A percentile compares a stretch with the other conserved stretches of the same genome.
phyloP scores from a whole-genome alignment of 2,113 vertebrate genomes.

The Hiodon tergisus region DNA sequence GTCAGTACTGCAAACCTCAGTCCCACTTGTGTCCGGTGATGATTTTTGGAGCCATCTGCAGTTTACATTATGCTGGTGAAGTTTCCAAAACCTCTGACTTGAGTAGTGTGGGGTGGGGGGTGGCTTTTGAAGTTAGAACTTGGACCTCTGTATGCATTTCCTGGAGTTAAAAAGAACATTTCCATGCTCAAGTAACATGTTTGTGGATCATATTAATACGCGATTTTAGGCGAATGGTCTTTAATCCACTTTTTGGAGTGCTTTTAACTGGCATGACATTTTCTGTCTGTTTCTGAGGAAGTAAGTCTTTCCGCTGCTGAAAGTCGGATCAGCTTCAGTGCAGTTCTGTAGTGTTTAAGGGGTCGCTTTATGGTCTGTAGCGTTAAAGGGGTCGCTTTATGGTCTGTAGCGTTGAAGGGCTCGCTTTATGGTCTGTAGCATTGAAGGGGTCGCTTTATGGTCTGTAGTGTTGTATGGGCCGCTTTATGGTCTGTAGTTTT shows the following conservation, averaged over 20 bases:
- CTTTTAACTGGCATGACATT: slow-evolving; percentile 36
- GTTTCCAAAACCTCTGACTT: slow-evolving; percentile 16
- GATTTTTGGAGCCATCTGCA: slow-evolving; percentile 22
- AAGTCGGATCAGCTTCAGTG: neutral
- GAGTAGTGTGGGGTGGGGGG: slow-evolving; percentile 17
- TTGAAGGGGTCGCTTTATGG: too few relatives aligned
- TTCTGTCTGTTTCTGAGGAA: neutral
- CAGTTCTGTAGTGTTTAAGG: too few relatives aligned
- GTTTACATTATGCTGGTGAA: slow-evolving; percentile 26
- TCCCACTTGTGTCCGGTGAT: slow-evolving; percentile 30
- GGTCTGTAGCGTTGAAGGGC: too few relatives aligned
- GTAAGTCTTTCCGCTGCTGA: neutral
- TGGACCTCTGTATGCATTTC: slow-evolving; percentile 24
- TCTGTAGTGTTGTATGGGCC: too few relatives aligned
- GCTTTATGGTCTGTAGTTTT: too few relatives aligned
- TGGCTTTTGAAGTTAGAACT: slow-evolving; percentile 33
- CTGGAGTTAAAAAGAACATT: slow-evolving; percentile 21
- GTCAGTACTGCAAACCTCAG: slow-evolving; percentile 33
- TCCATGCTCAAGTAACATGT: slow-evolving; percentile 9
- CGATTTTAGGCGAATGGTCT: neutral
- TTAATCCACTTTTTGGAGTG: slow-evolving; percentile 26
- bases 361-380: too few relatives aligned
- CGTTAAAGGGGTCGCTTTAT: too few relatives aligned
- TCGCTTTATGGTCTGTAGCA: too few relatives aligned
- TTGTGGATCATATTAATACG: neutral